These are phyloP conservation scores for Mionectes macconnelli DNA, from an alignment of 2,113 vertebrate species.

Conservation along the genomic window DNA sequence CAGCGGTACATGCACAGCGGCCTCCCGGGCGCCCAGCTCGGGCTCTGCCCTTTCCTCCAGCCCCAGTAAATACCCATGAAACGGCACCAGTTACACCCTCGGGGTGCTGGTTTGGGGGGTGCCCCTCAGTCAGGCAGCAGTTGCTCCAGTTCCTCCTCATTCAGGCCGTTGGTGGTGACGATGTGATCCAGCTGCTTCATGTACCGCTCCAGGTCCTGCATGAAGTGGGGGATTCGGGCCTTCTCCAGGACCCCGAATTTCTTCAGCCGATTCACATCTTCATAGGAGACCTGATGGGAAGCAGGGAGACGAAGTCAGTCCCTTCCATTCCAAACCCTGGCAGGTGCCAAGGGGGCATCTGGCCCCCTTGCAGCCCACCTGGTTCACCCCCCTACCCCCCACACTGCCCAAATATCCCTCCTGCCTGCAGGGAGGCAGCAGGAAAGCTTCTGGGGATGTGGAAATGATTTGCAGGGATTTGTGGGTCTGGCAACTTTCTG, in stretches of 20 bases:
- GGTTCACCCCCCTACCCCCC: too few species aligned
- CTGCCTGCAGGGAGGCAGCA: not conserved
- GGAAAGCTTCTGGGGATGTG: not conserved
- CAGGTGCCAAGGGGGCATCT: too few species aligned
- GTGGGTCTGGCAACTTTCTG: not conserved
- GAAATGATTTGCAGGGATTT: not conserved
- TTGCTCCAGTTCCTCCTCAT: slow-evolving; percentile 80
- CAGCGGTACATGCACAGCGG: slow-evolving; percentile 1
- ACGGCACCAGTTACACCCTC: not conserved
- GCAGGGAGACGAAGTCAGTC: rapidly evolving
- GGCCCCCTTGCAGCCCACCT: not conserved
- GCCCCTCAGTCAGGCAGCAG: slow-evolving; percentile 81
- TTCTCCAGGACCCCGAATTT: slow-evolving; percentile 77
- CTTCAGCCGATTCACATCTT: slow-evolving; percentile 88
- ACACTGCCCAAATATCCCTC: not conserved
- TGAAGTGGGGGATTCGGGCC: slow-evolving; percentile 91
- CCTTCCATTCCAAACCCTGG: not conserved
- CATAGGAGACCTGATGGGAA: slow-evolving; percentile 85
- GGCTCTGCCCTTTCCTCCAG: not conserved
- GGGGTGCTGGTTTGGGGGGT: not conserved
- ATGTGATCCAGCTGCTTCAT: slow-evolving; percentile 91
- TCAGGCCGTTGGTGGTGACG: slow-evolving; percentile 85
- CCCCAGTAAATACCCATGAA: not conserved
- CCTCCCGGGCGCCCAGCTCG: rapidly evolving
- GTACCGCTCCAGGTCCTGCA: slow-evolving; percentile 88